Evolutionary conservation across 2,888 invertebrate genomes (phyloP).

Genomic region (Hipparchia semele): DNA sequence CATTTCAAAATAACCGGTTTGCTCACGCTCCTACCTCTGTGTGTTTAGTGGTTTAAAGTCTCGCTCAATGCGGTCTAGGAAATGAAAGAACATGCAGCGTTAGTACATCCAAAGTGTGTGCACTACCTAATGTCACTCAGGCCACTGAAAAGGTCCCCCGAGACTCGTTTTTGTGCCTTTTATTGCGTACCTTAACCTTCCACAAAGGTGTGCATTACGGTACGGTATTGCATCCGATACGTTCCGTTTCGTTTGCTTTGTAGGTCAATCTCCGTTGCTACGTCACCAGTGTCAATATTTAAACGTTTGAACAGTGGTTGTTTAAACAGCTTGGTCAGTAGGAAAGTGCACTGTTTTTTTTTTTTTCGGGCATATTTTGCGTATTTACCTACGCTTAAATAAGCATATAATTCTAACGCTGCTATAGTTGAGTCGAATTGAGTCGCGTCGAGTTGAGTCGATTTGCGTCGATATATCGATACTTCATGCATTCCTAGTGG

Average conservation of each 20-base stretch:
- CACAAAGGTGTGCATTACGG: slow-evolving; percentile 36
- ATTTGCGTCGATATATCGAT: too few species aligned
- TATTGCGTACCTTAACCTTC: slow-evolving; percentile 39
- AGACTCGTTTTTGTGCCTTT: slow-evolving; percentile 28
- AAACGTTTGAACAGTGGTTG: slow-evolving; percentile 1
- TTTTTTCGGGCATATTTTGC: neutral
- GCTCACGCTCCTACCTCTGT: neutral
- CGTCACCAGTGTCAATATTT: slow-evolving; percentile 31
- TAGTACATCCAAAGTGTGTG: slow-evolving; percentile 20
- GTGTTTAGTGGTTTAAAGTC: neutral
- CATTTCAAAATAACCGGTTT: too few species aligned
- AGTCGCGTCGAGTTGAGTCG: too few species aligned
- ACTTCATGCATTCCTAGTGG: too few species aligned
- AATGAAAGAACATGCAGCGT: neutral
- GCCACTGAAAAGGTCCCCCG: slow-evolving; percentile 27
- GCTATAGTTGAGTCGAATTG: too few species aligned
- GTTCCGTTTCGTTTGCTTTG: slow-evolving; percentile 41
- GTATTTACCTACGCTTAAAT: neutral
- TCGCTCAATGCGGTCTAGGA: neutral
- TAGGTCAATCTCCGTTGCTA: slow-evolving; percentile 33
- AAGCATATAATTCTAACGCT: too few species aligned
- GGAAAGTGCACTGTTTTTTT: neutral
- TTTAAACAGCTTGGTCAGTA: neutral
- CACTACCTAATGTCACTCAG: slow-evolving; percentile 22
- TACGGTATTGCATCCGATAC: slow-evolving; percentile 39